Conservation (phyloP, 1,140 invertebrate species). For the Drosophila mauritiana region DNA sequence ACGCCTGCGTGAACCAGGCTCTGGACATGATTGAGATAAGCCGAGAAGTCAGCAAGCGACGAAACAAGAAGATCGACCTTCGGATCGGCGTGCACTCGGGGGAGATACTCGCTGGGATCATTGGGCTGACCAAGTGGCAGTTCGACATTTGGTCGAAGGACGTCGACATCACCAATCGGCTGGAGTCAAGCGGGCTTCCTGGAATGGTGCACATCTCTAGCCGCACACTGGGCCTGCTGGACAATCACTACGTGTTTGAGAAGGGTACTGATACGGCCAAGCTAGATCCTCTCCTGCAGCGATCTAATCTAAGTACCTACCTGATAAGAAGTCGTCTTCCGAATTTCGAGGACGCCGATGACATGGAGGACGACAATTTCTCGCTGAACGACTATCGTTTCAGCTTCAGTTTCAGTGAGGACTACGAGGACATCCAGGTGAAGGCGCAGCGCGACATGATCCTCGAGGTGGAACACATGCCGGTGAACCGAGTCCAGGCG, state of each 20-base stretch:
- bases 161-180: constrained; percentile 96
- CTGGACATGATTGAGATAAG: constrained; percentile 91
- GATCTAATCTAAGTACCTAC: constrained; percentile 90
- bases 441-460: constrained; percentile 52
- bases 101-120: constrained; percentile 93
- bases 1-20: constrained; percentile 93
- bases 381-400: neutral
- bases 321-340: constrained; percentile 86
- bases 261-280: constrained; percentile 87
- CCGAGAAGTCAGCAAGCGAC: constrained; percentile 89
- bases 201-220: constrained; percentile 95
- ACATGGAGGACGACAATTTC: neutral
- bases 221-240: constrained; percentile 89
- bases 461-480: constrained; percentile 68
- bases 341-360: neutral
- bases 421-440: constrained; percentile 9
- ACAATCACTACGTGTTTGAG: constrained; percentile 85
- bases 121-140: constrained; percentile 97
- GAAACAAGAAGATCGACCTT: constrained; percentile 94
- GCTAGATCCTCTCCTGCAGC: constrained; percentile 87
- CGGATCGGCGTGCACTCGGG: constrained; percentile 97
- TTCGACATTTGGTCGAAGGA: constrained; percentile 98
- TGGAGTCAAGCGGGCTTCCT: constrained; percentile 95
- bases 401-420: neutral
- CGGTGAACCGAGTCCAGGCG: constrained; percentile 45